A percentile compares a stretch with the other conserved stretches of the same genome.
Evolutionary conservation across 2,888 invertebrate species (phyloP).

Genomic region (Exephanes ischioxanthus): DNA sequence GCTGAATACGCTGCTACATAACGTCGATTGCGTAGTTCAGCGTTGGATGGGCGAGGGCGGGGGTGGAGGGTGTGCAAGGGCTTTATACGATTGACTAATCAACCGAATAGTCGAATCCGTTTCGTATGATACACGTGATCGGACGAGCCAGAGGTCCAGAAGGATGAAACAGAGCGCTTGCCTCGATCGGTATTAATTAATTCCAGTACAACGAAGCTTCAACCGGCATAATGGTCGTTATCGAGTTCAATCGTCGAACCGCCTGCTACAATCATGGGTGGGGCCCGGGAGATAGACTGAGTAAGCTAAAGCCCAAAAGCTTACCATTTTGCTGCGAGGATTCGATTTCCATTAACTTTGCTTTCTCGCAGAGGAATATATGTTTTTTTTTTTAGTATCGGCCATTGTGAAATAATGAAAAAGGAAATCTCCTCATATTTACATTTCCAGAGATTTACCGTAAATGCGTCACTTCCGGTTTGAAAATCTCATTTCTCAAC

Average conservation of each 20-base stretch:
- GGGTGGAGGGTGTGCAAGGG: not conserved
- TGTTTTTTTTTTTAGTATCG: no score
- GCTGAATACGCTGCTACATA: not conserved
- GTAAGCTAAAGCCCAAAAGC: constrained; percentile 11
- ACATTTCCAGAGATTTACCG: no score
- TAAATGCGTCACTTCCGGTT: no score
- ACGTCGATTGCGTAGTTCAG: constrained; percentile 29
- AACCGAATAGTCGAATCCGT: constrained; percentile 65
- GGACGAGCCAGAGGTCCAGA: constrained; percentile 25
- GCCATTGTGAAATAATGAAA: constrained; percentile 15
- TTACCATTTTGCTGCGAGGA: not conserved
- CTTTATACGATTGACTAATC: constrained; percentile 65
- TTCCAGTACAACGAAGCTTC: constrained; percentile 45
- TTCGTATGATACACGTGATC: constrained; percentile 58
- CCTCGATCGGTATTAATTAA: constrained; percentile 64
- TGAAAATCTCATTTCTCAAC: no score
- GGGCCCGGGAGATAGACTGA: constrained; percentile 5
- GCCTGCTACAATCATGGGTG: constrained; percentile 41
- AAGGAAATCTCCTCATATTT: not conserved
- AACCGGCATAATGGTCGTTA: constrained; percentile 62
- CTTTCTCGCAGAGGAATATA: not conserved
- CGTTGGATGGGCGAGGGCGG: not conserved
- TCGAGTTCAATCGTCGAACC: constrained; percentile 63
- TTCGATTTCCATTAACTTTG: not conserved
- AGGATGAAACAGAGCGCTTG: constrained; percentile 42